phyloP scores from a whole-genome alignment of 2,797 vertebrate genomes.

The Schizothorax lantsangensis region DNA sequence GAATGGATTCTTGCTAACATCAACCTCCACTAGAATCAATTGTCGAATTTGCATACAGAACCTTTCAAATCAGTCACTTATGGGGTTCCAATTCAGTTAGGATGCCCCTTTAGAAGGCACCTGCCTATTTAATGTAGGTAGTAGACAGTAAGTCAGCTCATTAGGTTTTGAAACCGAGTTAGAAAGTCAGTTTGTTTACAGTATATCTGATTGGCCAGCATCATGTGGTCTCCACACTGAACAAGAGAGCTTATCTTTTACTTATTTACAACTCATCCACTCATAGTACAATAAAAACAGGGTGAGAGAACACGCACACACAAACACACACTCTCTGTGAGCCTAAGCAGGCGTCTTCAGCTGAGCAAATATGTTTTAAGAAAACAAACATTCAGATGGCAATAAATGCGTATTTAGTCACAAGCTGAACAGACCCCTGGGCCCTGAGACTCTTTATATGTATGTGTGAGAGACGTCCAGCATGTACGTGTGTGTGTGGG shows the following conservation, averaged over 20 bases:
- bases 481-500: conserved; percentile 51
- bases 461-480: conserved; percentile 57
- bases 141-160: not conserved
- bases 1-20: not conserved
- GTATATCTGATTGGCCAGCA: not conserved
- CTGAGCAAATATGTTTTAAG: conserved; percentile 74
- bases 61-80: not conserved
- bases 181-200: not conserved
- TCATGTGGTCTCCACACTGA: not conserved
- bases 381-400: conserved; percentile 65
- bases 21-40: not conserved
- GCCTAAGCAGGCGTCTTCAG: conserved; percentile 63
- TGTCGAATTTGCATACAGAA: not conserved
- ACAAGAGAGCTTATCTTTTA: conserved; percentile 26
- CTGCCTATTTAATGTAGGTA: not conserved
- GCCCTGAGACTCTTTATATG: conserved; percentile 63
- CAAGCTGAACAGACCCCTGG: conserved; percentile 47
- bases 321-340: conserved; percentile 37
- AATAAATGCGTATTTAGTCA: conserved; percentile 65
- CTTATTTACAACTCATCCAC: conserved; percentile 31
- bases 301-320: conserved; percentile 41
- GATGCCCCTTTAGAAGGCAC: not conserved
- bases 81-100: not conserved
- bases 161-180: not conserved
- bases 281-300: conserved; percentile 33